Conservation (phyloP, 2,888 invertebrate genomes). For the Punctoribates punctum region DNA sequence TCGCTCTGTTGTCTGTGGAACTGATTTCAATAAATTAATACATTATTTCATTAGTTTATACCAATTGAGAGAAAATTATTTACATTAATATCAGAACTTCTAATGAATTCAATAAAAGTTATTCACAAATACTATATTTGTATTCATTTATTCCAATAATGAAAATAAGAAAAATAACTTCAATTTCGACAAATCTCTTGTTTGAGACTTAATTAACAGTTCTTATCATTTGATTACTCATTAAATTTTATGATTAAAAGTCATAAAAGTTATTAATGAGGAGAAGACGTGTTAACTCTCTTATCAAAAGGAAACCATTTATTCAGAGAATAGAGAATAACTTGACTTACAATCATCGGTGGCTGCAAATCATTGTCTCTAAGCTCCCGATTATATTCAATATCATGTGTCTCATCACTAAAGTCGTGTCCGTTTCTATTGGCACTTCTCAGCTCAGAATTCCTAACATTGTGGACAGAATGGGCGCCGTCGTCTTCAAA, state of each 20-base stretch:
- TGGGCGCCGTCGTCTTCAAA: constrained; percentile 8
- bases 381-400: neutral
- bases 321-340: too few species aligned
- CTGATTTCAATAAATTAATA: neutral
- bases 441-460: neutral
- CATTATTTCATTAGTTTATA: neutral
- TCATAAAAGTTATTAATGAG: neutral
- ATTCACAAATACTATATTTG: neutral
- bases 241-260: too few species aligned
- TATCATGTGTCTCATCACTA: neutral
- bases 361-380: neutral
- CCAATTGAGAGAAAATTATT: too few species aligned
- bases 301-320: too few species aligned
- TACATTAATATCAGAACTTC: neutral
- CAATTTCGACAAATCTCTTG: too few species aligned
- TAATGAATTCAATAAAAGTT: neutral
- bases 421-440: neutral
- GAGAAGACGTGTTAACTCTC: neutral
- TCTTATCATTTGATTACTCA: too few species aligned
- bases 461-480: constrained; percentile 15
- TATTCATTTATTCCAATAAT: too few species aligned
- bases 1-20: constrained; percentile 20
- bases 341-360: constrained; percentile 28
- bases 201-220: too few species aligned
- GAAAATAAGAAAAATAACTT: too few species aligned